Percentiles rank a stretch among this genome's conserved stretches.
Evolutionary conservation across 1,140 invertebrate genomes (phyloP).

Genomic region (Mactra quadrangularis): DNA sequence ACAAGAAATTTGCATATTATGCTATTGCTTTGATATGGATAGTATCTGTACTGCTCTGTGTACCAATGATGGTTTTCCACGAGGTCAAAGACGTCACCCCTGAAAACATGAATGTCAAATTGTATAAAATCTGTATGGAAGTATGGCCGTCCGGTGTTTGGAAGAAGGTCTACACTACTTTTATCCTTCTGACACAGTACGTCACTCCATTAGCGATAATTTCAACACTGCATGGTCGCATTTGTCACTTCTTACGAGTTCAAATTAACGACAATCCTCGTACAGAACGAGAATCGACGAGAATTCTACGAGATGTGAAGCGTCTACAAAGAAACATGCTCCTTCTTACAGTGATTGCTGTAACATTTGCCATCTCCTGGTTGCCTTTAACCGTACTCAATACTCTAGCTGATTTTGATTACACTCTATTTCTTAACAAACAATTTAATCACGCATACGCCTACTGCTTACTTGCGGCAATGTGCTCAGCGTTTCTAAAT

Average conservation of each 20-base stretch:
- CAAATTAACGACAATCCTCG: conserved; percentile 70
- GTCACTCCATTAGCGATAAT: conserved; percentile 79
- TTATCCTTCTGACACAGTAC: conserved; percentile 75
- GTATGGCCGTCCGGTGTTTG: conserved; percentile 61
- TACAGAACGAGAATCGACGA: conserved; percentile 48
- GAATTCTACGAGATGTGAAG: conserved; percentile 78
- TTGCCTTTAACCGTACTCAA: conserved; percentile 86
- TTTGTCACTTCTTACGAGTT: conserved; percentile 82
- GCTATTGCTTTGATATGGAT: conserved; percentile 75
- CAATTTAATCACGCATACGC: conserved; percentile 85
- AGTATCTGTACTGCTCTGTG: conserved; percentile 76
- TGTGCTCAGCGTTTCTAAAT: conserved; percentile 84
- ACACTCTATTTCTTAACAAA: conserved; percentile 70
- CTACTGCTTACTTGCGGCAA: conserved; percentile 85
- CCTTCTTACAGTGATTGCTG: conserved; percentile 83
- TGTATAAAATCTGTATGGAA: conserved; percentile 77
- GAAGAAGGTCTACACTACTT: conserved; percentile 75
- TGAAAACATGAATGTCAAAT: conserved; percentile 41
- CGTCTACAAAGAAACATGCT: conserved; percentile 85
- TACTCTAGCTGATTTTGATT: conserved; percentile 82
- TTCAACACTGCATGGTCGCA: conserved; percentile 74
- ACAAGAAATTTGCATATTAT: conserved; percentile 42
- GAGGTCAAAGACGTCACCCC: conserved; percentile 77
- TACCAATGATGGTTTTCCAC: conserved; percentile 82
- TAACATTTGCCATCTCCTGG: conserved; percentile 84